Conservation (phyloP, 2,797 vertebrate species). For the Coracias cyanogaster region DNA sequence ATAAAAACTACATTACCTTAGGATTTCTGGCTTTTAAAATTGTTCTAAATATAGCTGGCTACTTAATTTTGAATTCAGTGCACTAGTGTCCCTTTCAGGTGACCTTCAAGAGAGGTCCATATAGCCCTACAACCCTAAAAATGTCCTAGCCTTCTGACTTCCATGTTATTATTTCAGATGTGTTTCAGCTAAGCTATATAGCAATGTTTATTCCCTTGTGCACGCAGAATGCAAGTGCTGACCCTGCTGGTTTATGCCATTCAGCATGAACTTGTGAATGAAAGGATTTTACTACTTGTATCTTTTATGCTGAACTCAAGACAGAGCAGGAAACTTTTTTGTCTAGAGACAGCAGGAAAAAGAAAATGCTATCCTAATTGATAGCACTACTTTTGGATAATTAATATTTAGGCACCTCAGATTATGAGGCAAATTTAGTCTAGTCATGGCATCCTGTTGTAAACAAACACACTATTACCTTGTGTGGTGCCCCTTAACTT, state of each 20-base stretch:
- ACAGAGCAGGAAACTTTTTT: not conserved
- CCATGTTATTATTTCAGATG: not conserved
- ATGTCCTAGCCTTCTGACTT: not conserved
- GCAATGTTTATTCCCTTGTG: not conserved
- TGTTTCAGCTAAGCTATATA: not conserved
- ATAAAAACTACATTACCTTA: not conserved
- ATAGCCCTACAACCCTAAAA: not conserved
- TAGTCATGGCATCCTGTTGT: not conserved
- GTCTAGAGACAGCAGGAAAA: not conserved
- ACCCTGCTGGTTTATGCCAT: not conserved
- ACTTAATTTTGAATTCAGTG: slow-evolving; percentile 17
- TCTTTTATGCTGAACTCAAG: not conserved
- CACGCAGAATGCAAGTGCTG: not conserved
- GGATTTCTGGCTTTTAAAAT: not conserved
- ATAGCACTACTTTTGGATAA: too few relatives aligned
- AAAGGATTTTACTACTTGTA: not conserved
- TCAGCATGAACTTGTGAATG: not conserved
- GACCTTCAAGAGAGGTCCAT: slow-evolving; percentile 42
- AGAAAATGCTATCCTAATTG: not conserved
- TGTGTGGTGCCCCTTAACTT: slow-evolving; percentile 27
- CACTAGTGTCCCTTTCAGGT: not conserved
- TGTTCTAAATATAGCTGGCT: slow-evolving; percentile 16
- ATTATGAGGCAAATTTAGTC: not conserved
- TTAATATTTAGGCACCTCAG: not conserved
- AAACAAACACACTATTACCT: slow-evolving; percentile 43